Conservation (phyloP, 2,888 invertebrate species). For the Invenusta paracnida region DNA sequence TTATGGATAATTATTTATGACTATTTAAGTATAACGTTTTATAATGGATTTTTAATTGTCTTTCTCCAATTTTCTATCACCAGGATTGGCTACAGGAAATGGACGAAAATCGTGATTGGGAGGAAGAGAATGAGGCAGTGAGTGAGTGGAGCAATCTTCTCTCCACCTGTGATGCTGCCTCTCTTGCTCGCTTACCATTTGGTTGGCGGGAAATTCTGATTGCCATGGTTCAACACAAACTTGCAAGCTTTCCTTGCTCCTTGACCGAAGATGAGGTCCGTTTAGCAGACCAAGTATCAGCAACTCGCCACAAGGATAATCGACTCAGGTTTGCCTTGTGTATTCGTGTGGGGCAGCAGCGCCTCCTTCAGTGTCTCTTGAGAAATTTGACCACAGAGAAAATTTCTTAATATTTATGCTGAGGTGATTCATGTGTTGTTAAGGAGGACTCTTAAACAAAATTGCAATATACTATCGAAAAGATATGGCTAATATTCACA, state of each 20-base stretch:
- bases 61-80: too few relatives aligned
- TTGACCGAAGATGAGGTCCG: background rate
- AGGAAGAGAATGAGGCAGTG: background rate
- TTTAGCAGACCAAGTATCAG: background rate
- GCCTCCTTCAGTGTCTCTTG: background rate
- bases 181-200: background rate
- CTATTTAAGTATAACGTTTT: too few relatives aligned
- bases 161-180: background rate
- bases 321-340: background rate
- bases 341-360: background rate
- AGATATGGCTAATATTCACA: too few relatives aligned
- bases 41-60: too few relatives aligned
- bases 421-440: too few relatives aligned
- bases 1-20: too few relatives aligned
- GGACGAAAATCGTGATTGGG: too few relatives aligned
- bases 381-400: too few relatives aligned
- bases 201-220: background rate
- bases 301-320: background rate
- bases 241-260: background rate
- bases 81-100: too few relatives aligned
- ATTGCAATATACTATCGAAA: too few relatives aligned
- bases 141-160: background rate
- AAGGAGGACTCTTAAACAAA: too few relatives aligned
- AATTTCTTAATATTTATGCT: too few relatives aligned
- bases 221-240: background rate